Evolutionary conservation across 2,888 invertebrate genomes (phyloP).

Genomic region (Gisinianus flammeolus): DNA sequence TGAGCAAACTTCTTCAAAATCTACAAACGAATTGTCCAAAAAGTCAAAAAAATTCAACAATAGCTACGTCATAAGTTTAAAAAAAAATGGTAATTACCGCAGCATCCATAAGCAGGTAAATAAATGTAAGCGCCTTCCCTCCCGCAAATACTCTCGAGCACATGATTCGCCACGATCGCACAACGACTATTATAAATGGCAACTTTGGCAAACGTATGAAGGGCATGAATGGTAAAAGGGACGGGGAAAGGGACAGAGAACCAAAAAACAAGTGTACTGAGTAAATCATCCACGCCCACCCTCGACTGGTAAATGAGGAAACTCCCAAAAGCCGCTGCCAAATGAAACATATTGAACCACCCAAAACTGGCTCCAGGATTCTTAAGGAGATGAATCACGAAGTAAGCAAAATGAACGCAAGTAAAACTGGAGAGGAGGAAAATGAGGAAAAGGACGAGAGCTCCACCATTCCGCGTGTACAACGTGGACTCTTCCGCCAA

Average conservation of each 20-base stretch:
- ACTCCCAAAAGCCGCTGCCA: conserved; percentile 35
- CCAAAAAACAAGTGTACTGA: conserved; percentile 35
- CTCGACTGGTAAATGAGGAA: conserved; percentile 37
- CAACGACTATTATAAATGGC: conserved; percentile 35
- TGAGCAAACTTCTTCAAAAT: not conserved
- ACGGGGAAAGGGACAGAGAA: conserved; percentile 38
- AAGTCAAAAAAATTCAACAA: too few species aligned
- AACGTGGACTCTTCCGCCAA: conserved; percentile 32
- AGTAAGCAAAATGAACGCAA: conserved; percentile 35
- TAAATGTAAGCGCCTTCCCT: conserved; percentile 19
- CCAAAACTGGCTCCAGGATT: conserved; percentile 33
- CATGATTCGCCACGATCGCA: conserved; percentile 31
- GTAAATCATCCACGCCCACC: conserved; percentile 25
- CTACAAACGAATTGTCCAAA: too few species aligned
- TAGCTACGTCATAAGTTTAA: too few species aligned
- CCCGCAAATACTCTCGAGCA: conserved; percentile 27
- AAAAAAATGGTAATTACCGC: conserved; percentile 23
- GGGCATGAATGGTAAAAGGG: conserved; percentile 41
- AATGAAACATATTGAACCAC: conserved; percentile 44
- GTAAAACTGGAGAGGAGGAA: conserved; percentile 29
- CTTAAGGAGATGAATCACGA: conserved; percentile 36
- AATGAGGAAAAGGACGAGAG: conserved; percentile 35
- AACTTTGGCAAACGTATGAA: conserved; percentile 34
- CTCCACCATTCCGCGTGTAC: conserved; percentile 37
- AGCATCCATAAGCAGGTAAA: conserved; percentile 41